Evolutionary conservation across 1,140 invertebrate species (phyloP), one percentile per base, ranked within the genome.

Genomic region (Drosophila baimaii): DNA sequence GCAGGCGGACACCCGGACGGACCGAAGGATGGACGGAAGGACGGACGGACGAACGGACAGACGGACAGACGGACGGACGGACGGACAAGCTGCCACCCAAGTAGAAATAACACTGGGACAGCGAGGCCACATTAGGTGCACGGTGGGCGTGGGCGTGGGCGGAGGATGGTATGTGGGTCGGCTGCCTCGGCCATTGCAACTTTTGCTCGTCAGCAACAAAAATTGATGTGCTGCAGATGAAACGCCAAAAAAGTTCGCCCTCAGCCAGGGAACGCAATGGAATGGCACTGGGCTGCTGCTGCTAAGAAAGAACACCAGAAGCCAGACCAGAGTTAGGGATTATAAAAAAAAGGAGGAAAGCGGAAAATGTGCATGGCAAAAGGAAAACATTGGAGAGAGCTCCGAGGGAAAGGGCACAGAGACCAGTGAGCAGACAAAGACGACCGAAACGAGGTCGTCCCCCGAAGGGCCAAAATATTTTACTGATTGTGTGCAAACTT

Each of bases 151-250:
- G n/a, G n/a, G n/a, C n/a, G n/a, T n/a, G 29, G 19, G 15, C 0
- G 17, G 57, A 37, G 33, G 43, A 47, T 49, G 73, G 61, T 13
- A 17, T 44, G 49, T 61, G 79, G 58, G 54, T 59, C 55, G 81
- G 63, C 31, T 55, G 72, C 73, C 23, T 64, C 43, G 77, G 77
- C 64, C 75, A 86, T 78, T 89, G 84, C 85, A 90, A 90, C 81
- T 90, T 90, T 90, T 90, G 85, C 85, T 90, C 85, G 85, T 90
- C 85, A 90, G 85, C 85, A 90, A 90, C 85, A 90, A 90, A 90
- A 90, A 90, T 90, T 90, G 85, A 90, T 90, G 85, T 81, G 85
- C 85, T 90, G 85, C 85, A 90, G 85, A 90, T 90, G 85, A 90
- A 90, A 90, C 85, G 85, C 85, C 85, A 90, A 90, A 90, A 72